Evolutionary conservation across 2,797 vertebrate genomes (phyloP).

Genomic region (Aldrovandia affinis): DNA sequence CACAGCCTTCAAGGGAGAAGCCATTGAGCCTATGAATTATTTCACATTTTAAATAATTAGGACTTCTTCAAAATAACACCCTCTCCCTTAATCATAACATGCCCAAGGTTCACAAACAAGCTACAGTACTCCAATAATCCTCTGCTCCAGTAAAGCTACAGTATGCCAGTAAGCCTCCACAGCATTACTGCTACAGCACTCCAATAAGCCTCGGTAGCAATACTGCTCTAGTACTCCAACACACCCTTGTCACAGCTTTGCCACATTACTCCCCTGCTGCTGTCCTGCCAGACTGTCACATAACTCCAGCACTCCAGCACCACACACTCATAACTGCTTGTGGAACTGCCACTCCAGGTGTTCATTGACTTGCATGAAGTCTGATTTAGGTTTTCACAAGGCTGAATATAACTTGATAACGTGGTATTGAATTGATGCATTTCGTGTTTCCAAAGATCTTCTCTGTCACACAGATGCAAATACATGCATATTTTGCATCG

Average conservation of each 20-base stretch:
- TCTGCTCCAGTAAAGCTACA: not conserved
- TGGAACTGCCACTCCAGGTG: conserved; percentile 77
- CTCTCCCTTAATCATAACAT: not conserved
- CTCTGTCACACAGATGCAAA: conserved; percentile 59
- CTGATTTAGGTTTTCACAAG: conserved; percentile 72
- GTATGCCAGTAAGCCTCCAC: too few species aligned
- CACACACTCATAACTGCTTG: conserved; percentile 62
- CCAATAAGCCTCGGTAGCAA: not conserved
- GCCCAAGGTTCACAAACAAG: not conserved
- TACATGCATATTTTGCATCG: not conserved
- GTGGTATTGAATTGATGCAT: conserved; percentile 67
- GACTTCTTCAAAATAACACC: not conserved
- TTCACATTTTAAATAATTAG: not conserved
- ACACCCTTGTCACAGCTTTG: not conserved
- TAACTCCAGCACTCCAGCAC: not conserved
- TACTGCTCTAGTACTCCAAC: too few species aligned
- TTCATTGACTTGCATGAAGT: conserved; percentile 82
- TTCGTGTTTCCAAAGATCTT: conserved; percentile 53
- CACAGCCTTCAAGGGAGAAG: too few species aligned
- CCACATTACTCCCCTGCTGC: not conserved
- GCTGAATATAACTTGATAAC: conserved; percentile 69
- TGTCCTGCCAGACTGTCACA: conserved; percentile 18
- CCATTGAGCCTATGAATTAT: too few species aligned
- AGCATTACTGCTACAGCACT: not conserved
- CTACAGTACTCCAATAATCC: not conserved